Conservation (phyloP, 2,113 vertebrate genomes). For the Emydocephalus ijimae region DNA sequence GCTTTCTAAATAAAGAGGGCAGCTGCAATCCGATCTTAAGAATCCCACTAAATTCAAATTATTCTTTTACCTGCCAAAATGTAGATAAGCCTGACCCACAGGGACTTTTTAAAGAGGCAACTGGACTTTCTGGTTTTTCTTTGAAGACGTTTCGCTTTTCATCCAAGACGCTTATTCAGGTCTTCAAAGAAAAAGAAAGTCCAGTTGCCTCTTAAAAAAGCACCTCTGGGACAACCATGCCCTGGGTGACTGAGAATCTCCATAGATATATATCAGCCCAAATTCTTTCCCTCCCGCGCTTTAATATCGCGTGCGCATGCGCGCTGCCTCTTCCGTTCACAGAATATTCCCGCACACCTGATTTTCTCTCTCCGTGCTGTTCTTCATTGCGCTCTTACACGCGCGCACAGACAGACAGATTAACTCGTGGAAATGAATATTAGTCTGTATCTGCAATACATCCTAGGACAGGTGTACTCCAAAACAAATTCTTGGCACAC, state of each 20-base stretch:
- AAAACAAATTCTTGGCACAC: no score
- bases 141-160: no score
- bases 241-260: no score
- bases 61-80: not conserved
- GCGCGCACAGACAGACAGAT: not conserved
- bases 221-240: no score
- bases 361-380: no score
- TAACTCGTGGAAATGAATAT: not conserved
- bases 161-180: no score
- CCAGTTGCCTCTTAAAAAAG: no score
- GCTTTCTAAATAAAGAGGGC: not conserved
- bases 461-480: not conserved
- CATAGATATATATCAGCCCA: not conserved
- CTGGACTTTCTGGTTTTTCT: no score
- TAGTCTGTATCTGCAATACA: not conserved
- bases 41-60: not conserved
- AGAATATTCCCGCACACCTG: not conserved
- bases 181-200: no score
- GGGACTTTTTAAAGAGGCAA: no score
- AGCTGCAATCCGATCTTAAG: not conserved
- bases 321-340: not conserved
- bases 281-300: not conserved
- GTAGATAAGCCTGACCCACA: not conserved
- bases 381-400: not conserved
- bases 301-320: not conserved